Conservation (phyloP, 2,797 vertebrate species). For the Liasis olivaceus region DNA sequence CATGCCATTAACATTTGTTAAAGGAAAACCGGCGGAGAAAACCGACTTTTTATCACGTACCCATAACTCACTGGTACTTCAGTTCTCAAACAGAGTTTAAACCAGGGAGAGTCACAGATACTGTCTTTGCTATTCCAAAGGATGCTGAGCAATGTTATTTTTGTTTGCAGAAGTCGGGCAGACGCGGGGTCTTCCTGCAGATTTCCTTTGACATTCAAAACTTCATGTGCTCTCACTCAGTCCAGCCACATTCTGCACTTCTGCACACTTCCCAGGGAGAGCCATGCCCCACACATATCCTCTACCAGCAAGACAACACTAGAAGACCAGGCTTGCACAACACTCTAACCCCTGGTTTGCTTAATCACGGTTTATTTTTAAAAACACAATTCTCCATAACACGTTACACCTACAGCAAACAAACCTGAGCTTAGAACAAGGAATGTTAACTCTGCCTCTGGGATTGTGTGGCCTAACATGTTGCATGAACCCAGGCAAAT, state of each 20-base stretch:
- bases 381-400: neutral
- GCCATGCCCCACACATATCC: neutral
- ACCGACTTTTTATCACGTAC: accelerated
- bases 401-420: neutral
- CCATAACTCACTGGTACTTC: accelerated
- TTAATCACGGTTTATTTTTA: neutral
- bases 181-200: neutral
- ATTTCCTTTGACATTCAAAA: neutral
- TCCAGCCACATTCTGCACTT: neutral
- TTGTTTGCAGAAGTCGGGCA: neutral
- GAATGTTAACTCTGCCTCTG: neutral
- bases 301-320: neutral
- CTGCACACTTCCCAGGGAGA: neutral
- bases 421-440: neutral
- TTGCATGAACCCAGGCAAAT: no score
- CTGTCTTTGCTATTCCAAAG: neutral
- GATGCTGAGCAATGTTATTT: neutral
- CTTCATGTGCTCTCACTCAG: neutral
- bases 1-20: accelerated
- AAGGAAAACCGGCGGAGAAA: accelerated
- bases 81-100: neutral
- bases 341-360: neutral
- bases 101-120: neutral
- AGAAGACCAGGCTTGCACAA: neutral
- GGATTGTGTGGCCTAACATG: no score